Conservation (phyloP, 2,797 vertebrate species). For the Betta splendens region DNA sequence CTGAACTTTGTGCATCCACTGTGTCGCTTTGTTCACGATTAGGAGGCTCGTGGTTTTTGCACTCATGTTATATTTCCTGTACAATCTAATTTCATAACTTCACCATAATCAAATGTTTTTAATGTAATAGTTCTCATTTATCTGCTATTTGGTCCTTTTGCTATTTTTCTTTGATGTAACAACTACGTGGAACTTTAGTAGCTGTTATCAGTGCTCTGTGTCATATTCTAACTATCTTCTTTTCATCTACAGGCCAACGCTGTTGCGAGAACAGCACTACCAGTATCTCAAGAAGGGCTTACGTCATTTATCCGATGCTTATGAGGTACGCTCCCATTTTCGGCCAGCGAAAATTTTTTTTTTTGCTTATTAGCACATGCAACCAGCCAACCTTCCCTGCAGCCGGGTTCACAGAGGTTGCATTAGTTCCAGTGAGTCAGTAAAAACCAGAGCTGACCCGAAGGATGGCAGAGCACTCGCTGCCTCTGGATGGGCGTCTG, state of each 20-base stretch:
- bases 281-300: slow-evolving; percentile 96
- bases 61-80: neutral
- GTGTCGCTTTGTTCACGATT: too few relatives aligned
- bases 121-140: too few relatives aligned
- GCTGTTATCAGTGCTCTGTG: too few relatives aligned
- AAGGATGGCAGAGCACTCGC: neutral
- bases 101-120: too few relatives aligned
- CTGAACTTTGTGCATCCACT: neutral
- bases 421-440: neutral
- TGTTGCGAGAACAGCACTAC: slow-evolving; percentile 93
- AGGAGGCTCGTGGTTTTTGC: neutral
- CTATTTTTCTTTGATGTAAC: too few relatives aligned
- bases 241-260: slow-evolving; percentile 80
- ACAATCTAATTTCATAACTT: neutral
- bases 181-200: too few relatives aligned
- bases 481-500: slow-evolving; percentile 8
- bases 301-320: slow-evolving; percentile 91
- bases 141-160: too few relatives aligned
- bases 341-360: too few relatives aligned
- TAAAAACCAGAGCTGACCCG: slow-evolving; percentile 2
- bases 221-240: neutral
- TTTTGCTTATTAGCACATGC: neutral
- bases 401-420: slow-evolving; percentile 1
- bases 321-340: slow-evolving; percentile 84
- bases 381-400: neutral